phyloP scores from a whole-genome alignment of 2,113 vertebrate genomes.

The Melanocharis versteri region DNA sequence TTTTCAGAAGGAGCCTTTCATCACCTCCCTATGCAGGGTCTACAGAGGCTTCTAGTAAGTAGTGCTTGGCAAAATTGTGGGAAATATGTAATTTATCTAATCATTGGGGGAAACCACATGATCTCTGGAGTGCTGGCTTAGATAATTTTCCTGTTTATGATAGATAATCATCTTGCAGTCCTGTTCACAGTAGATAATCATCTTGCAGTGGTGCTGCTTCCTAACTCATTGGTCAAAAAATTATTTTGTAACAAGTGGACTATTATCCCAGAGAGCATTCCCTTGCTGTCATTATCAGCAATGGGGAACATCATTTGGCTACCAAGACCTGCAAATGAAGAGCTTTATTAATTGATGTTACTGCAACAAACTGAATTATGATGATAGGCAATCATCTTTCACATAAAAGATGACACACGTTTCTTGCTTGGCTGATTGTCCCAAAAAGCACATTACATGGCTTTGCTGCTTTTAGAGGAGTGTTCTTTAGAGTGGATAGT shows the following conservation, averaged over 20 bases:
- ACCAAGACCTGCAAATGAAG: background rate
- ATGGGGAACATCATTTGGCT: background rate
- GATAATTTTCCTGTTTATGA: background rate
- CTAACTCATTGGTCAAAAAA: background rate
- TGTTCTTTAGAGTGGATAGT: background rate
- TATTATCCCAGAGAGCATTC: background rate
- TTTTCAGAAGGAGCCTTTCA: conserved; percentile 72
- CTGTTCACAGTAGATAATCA: background rate
- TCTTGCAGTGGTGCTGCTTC: background rate
- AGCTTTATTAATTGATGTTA: conserved; percentile 22
- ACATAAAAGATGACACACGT: background rate
- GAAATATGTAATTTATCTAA: background rate
- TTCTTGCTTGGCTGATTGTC: conserved; percentile 33
- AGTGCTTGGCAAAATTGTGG: background rate
- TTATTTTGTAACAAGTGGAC: background rate
- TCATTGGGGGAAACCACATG: background rate
- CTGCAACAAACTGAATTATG: background rate
- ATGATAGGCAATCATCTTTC: background rate
- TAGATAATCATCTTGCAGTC: background rate
- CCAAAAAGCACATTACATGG: background rate
- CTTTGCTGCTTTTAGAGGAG: background rate
- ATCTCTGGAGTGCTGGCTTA: background rate
- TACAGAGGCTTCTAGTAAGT: conserved; percentile 73
- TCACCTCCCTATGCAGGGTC: conserved; percentile 70
- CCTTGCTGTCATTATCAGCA: background rate